A percentile compares a stretch with the other conserved stretches of the same genome.
Conservation (phyloP, 2,888 invertebrate genomes). For the Sericinus montela region DNA sequence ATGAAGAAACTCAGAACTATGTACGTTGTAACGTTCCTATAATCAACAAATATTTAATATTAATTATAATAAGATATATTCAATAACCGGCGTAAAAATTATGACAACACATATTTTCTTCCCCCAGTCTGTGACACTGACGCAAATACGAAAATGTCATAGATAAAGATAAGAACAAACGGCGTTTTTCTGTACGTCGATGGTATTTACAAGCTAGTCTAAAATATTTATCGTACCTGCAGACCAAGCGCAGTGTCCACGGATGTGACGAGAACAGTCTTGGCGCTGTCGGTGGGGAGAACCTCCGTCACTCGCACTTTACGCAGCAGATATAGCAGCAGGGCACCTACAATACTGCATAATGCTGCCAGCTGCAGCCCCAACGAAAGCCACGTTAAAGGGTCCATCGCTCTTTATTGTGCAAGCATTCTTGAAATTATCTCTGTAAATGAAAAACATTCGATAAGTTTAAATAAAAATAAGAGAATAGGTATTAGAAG, state of each 20-base stretch:
- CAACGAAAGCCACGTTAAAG: constrained; percentile 88
- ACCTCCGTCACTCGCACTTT: constrained; percentile 83
- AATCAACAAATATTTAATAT: too few species aligned
- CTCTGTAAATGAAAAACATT: constrained; percentile 46
- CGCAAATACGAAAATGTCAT: too few species aligned
- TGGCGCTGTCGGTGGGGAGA: constrained; percentile 81
- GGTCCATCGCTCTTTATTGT: constrained; percentile 81
- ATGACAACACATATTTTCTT: too few species aligned
- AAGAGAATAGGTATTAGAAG: too few species aligned
- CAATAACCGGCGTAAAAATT: too few species aligned
- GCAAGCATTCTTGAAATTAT: constrained; percentile 46
- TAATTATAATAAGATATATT: too few species aligned
- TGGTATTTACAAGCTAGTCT: neutral
- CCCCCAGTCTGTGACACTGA: too few species aligned
- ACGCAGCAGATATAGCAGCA: constrained; percentile 86
- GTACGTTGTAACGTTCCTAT: too few species aligned
- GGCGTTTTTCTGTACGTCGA: too few species aligned
- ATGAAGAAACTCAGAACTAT: neutral
- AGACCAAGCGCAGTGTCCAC: constrained; percentile 89
- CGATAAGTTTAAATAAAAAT: too few species aligned
- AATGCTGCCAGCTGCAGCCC: constrained; percentile 89
- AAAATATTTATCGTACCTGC: constrained; percentile 68
- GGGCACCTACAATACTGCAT: constrained; percentile 90
- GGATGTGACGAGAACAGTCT: constrained; percentile 87
- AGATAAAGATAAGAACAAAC: too few species aligned